Evolutionary conservation across 1,140 invertebrate species (phyloP).

Genomic region (Acromyrmex charruanus): DNA sequence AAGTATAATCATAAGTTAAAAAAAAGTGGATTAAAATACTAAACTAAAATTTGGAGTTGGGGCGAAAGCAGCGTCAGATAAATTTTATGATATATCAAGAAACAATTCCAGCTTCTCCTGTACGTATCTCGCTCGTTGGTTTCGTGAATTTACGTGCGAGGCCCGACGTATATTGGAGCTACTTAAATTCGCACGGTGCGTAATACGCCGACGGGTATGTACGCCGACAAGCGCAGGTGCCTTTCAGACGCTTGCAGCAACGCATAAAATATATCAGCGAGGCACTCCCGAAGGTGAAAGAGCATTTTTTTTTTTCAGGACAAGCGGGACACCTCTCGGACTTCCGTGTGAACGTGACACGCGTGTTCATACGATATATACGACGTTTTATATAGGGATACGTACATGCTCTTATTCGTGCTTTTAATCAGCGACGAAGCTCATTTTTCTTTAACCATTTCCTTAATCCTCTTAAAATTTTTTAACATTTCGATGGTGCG

Average conservation of each 20-base stretch:
- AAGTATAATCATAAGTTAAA: neutral
- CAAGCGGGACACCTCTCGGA: conserved; percentile 16
- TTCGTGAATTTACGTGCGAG: conserved; percentile 29
- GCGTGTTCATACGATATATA: neutral
- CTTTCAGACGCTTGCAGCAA: conserved; percentile 57
- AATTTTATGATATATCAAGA: neutral
- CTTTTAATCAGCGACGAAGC: neutral
- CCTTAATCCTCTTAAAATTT: neutral
- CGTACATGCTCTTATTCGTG: neutral
- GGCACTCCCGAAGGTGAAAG: conserved; percentile 40
- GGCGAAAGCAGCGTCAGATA: neutral
- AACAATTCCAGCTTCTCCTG: neutral
- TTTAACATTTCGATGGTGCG: neutral
- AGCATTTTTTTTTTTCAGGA: conserved; percentile 48
- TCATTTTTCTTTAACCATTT: neutral
- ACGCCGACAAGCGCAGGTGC: conserved; percentile 74
- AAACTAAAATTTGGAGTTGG: neutral
- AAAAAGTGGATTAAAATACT: neutral
- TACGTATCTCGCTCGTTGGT: neutral
- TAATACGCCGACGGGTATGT: conserved; percentile 75
- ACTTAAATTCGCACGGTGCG: conserved; percentile 43
- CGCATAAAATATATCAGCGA: conserved; percentile 61
- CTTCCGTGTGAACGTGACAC: conserved; percentile 53
- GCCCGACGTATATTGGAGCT: conserved; percentile 34
- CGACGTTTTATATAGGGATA: conserved; percentile 4